Evolutionary conservation across 2,113 vertebrate species (phyloP).

Genomic region (Cettia cetti): DNA sequence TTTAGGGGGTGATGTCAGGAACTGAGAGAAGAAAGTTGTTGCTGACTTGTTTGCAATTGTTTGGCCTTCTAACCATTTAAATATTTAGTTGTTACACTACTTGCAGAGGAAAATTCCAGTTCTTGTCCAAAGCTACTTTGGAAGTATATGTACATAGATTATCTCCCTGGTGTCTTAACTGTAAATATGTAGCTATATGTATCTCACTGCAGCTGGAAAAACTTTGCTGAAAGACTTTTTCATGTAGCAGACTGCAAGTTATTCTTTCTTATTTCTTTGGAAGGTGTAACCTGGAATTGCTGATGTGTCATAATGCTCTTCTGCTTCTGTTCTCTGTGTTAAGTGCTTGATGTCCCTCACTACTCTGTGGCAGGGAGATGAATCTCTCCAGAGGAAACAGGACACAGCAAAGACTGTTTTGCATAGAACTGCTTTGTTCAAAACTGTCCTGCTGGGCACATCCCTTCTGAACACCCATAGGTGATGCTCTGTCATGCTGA

Average conservation of each 20-base stretch:
- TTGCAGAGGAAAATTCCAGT: not conserved
- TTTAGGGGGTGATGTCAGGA: not conserved
- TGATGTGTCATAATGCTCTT: not conserved
- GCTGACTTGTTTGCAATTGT: conserved; percentile 11
- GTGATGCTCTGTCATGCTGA: not conserved
- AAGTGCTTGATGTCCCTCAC: not conserved
- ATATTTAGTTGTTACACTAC: conserved; percentile 8
- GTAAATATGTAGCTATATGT: not conserved
- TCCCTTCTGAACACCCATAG: not conserved
- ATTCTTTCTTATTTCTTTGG: not conserved
- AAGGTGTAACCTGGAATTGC: not conserved
- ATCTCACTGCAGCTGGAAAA: not conserved
- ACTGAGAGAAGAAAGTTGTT: not conserved
- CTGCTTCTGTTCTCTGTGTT: not conserved
- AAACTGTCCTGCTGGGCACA: fast-evolving
- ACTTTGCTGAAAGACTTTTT: not conserved
- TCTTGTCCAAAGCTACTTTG: conserved; percentile 4
- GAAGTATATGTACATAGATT: not conserved
- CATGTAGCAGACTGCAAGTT: not conserved
- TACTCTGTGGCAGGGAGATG: not conserved
- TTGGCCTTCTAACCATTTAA: conserved; percentile 18
- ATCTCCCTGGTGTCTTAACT: not conserved
- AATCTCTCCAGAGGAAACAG: not conserved
- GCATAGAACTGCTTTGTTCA: not conserved
- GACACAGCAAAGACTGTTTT: not conserved